Conservation (phyloP, 2,888 invertebrate species). For the Lepas anatifera region DNA sequence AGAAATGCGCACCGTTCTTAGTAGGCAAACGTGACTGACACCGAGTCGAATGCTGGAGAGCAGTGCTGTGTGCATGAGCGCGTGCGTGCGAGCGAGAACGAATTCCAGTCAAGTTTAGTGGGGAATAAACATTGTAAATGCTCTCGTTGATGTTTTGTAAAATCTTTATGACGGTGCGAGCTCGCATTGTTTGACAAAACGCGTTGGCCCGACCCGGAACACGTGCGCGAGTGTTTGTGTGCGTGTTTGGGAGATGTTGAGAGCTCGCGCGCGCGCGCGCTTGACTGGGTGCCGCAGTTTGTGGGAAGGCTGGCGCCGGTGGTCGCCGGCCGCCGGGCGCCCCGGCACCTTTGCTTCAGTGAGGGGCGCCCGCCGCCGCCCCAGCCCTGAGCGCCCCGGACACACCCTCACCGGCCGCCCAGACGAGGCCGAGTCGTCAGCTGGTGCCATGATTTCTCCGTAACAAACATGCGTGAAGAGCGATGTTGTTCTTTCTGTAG, state of each 20-base stretch:
- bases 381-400: not conserved
- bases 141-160: constrained; percentile 12
- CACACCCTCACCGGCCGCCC: not conserved
- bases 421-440: not conserved
- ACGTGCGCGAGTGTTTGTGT: no score
- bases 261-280: no score
- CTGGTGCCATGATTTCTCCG: not conserved
- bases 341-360: not conserved
- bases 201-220: no score
- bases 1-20: not conserved
- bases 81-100: no score
- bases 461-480: constrained; percentile 8
- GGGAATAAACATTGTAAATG: constrained; percentile 8
- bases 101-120: constrained; percentile 11
- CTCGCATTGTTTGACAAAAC: no score
- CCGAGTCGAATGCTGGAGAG: no score
- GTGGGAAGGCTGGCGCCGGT: not conserved
- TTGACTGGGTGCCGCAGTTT: no score
- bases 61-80: no score
- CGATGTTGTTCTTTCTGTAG: constrained; percentile 12
- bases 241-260: no score
- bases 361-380: not conserved
- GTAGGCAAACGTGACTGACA: not conserved
- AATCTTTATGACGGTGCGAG: not conserved
- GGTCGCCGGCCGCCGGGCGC: not conserved